phyloP scores from a whole-genome alignment of 2,797 vertebrate genomes.

The Xenentodon cancila region DNA sequence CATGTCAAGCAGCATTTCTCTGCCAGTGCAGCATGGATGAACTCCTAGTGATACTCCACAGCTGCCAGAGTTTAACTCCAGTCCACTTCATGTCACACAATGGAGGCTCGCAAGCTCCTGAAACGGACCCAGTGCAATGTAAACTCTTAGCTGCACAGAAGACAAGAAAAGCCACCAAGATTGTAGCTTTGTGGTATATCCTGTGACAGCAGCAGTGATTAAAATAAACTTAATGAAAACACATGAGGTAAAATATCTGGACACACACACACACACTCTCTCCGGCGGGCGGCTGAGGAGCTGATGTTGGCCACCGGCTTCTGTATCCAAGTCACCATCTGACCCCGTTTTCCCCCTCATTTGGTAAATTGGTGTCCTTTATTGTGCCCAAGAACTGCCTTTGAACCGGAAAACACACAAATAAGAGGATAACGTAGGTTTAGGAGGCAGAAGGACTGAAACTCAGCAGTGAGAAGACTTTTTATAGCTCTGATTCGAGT shows the following conservation, averaged over 20 bases:
- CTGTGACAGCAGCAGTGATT: conserved; percentile 45
- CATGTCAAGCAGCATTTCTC: neutral
- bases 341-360: conserved; percentile 63
- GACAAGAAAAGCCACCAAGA: conserved; percentile 42
- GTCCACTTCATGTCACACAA: conserved; percentile 44
- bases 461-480: conserved; percentile 3
- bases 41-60: conserved; percentile 18
- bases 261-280: neutral
- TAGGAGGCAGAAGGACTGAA: neutral
- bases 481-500: conserved; percentile 23
- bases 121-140: conserved; percentile 43
- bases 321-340: conserved; percentile 64
- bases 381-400: conserved; percentile 49
- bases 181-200: conserved; percentile 54
- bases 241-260: conserved; percentile 44
- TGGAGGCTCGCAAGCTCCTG: conserved; percentile 20
- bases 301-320: conserved; percentile 28
- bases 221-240: conserved; percentile 68
- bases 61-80: conserved; percentile 31
- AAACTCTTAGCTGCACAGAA: conserved; percentile 54
- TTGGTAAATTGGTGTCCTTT: conserved; percentile 58
- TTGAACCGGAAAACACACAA: conserved; percentile 64
- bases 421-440: conserved; percentile 15
- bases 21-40: conserved; percentile 11
- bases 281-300: conserved; percentile 2